A percentile compares a stretch with the other conserved stretches of the same genome.
Conservation (phyloP, 1,140 invertebrate genomes). For the Drosophila micromelanica region DNA sequence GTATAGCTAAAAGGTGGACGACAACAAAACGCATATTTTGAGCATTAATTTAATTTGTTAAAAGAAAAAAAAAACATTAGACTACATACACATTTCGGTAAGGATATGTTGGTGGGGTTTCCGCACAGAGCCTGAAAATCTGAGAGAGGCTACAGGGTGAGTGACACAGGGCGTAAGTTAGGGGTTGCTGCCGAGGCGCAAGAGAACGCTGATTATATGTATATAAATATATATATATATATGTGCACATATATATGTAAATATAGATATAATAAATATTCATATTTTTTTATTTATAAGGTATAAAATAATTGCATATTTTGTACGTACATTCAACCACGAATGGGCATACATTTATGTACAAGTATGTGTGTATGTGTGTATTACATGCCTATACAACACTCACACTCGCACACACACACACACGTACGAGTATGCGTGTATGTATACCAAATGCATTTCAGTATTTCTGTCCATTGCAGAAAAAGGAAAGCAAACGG, state of each 20-base stretch:
- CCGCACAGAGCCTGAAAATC: background rate
- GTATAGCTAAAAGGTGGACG: too few species aligned
- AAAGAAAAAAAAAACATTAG: background rate
- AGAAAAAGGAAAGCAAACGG: slow-evolving; percentile 33
- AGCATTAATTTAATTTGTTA: background rate
- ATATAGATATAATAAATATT: background rate
- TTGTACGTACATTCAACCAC: background rate
- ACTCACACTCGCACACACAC: background rate
- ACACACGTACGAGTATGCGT: slow-evolving; percentile 8
- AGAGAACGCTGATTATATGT: slow-evolving; percentile 8
- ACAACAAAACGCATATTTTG: too few species aligned
- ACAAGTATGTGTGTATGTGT: background rate
- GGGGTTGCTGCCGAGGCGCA: slow-evolving; percentile 4
- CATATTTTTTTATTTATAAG: too few species aligned
- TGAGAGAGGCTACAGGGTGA: slow-evolving; percentile 9
- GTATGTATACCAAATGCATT: slow-evolving; percentile 64
- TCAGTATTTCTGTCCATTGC: slow-evolving; percentile 49
- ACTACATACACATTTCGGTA: slow-evolving; percentile 9
- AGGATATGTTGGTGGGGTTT: slow-evolving; percentile 5
- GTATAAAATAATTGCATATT: too few species aligned
- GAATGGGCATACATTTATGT: background rate
- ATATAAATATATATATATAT: background rate
- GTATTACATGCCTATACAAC: background rate
- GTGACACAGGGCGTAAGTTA: slow-evolving; percentile 10
- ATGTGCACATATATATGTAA: background rate